Evolutionary conservation across 2,113 vertebrate genomes (phyloP), one percentile per base, ranked within the genome.

Genomic region (Chamaea fasciata): DNA sequence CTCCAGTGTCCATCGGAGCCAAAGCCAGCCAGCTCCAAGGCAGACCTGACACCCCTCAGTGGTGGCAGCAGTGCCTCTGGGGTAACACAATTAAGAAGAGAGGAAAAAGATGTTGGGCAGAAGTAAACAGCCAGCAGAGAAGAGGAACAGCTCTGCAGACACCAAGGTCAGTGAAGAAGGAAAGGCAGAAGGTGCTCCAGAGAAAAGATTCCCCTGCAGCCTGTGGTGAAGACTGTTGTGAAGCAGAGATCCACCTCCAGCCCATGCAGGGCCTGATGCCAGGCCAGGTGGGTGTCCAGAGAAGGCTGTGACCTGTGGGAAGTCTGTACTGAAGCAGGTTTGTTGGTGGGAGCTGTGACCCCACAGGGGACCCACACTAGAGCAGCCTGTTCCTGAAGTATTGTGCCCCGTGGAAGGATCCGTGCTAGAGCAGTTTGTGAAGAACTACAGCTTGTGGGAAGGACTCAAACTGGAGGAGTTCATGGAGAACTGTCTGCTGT

Each of bases 301-400:
- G 46, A 6, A 46, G n/a, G 62, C 77, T 50, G 42, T 50, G 28
- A 10, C 27, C 35, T 19, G 5, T 28, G 60, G 41, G 31, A 24
- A 35, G 21, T 17, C 46, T 18, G 47, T 9, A 1, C 67, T 55
- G 42, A 15, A 63, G 52, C 74, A 59, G 24, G 11, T 65, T 53
- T 81, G 11, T 16, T 59, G 65, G 59, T 37, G 65, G 9, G 9
- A 60, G 9, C 13, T 31, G 35, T 52, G 33, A 41, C 30, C 28
- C 21, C 10, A 5, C 3, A 1, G 57, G 17, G 39, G 11, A 42
- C 5, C 27, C 27, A 30, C 0, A 0, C 15, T 44, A 50, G 50
- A 64, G 7, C 37, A 90, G 71, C 35, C n/a, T 42, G 12, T 7
- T 56, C 50, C 27, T 26, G 19, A 84, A 57, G 42, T 33, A 22